Evolutionary conservation across 2,888 invertebrate species (phyloP).

Genomic region (Pycnomerus fuliginosus): DNA sequence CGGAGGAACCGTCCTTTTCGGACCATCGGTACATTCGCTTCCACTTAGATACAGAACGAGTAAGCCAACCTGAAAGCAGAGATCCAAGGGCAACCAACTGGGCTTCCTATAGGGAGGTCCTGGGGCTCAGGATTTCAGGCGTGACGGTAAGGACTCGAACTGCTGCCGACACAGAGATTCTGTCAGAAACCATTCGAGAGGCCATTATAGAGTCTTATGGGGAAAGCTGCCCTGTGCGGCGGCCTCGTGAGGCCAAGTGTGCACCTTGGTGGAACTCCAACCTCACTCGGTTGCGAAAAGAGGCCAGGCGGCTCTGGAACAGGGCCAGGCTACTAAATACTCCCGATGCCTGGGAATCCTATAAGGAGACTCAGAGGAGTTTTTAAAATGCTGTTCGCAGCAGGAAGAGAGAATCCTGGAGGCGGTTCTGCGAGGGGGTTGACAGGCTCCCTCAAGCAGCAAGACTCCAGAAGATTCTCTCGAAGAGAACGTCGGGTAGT

Average conservation of each 20-base stretch:
- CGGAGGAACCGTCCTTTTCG: constrained; percentile 6
- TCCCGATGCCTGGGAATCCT: no score
- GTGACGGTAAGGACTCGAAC: background rate
- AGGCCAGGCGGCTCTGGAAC: no score
- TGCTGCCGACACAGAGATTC: background rate
- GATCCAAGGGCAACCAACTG: constrained; percentile 1
- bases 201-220: constrained; percentile 1
- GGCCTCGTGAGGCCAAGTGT: constrained; percentile 1
- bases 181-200: background rate
- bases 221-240: background rate
- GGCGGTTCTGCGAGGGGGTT: no score
- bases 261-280: background rate
- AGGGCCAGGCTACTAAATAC: no score
- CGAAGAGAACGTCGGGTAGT: no score
- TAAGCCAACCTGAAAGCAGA: background rate
- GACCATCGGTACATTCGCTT: constrained; percentile 12
- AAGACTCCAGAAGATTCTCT: no score
- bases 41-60: background rate
- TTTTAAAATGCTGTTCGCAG: no score
- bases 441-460: no score
- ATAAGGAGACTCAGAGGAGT: no score
- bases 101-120: background rate
- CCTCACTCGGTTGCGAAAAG: background rate
- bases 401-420: no score
- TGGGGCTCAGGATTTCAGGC: background rate